Evolutionary conservation across 2,797 vertebrate species (phyloP), one percentile per base, ranked within the genome.

Genomic region (Vultur gryphus): DNA sequence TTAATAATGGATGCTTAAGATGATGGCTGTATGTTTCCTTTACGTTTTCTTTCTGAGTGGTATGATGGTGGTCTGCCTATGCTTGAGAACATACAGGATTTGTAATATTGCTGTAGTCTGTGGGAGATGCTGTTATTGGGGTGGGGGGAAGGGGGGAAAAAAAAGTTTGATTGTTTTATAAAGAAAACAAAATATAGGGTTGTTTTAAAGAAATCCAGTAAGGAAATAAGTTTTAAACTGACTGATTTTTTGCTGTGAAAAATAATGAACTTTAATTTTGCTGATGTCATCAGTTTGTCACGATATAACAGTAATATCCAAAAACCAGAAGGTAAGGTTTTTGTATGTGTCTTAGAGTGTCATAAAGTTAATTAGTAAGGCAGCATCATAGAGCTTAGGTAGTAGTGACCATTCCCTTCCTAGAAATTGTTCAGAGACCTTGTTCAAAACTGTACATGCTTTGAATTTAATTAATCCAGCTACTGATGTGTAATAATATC

Each of bases 81-180:
- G 11, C 33, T 54, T 70, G 41, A 58, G 54, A 58, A 52, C 20
- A 9, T 23, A 28, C 16, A 75, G 44, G 24, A 35, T 59, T 65
- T 75, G 17, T n/a, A 75, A 35, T 65, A n/a, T 11, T 78, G 20
- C 25, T 54, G 28, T 61, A 82, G 15, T 44, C n/a, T 61, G 13
- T 35, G 31, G 54, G 49, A 83, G 35, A 26, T 89, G 24, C 16
- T 58, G n/a, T 57, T 72, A 14, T 7, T 54, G 54, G 31, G 16
- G 4, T 2, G 2, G 20, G 19, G 8, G 5, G 12, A 10, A 7
- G 28, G 7, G 7, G 12, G 12, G 9, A 19, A 29, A 10, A 28
- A 33, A 33, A 59, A 28, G 8, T 15, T 39, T 39, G 7, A 13
- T 55, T 51, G 16, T 31, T 78, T 55, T 28, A 6, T 37, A 25